Evolutionary conservation across 2,113 vertebrate genomes (phyloP).

Genomic region (Alouatta palliata): DNA sequence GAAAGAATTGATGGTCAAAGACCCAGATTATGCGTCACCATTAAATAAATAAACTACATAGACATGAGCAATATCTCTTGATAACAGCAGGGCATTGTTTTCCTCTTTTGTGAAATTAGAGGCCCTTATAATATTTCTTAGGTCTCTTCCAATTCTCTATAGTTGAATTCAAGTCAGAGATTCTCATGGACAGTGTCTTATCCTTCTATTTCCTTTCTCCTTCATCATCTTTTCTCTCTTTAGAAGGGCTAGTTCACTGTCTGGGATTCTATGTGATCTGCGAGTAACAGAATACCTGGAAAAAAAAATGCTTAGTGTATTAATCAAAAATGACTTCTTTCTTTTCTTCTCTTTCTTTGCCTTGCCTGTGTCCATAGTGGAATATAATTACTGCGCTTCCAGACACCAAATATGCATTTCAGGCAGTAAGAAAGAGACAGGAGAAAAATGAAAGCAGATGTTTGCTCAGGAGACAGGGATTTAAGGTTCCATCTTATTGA

Average conservation of each 20-base stretch:
- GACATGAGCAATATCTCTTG: background rate
- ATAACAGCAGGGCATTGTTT: background rate
- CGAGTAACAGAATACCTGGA: background rate
- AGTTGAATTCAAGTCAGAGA: background rate
- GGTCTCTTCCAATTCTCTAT: background rate
- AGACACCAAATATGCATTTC: background rate
- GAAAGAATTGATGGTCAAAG: background rate
- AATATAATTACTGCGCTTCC: background rate
- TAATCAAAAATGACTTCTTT: background rate
- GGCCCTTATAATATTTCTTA: background rate
- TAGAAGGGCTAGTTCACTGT: background rate
- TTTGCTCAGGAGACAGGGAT: background rate
- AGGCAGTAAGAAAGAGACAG: background rate
- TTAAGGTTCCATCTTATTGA: background rate
- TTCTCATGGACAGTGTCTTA: background rate
- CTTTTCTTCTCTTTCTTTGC: background rate
- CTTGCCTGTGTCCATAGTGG: background rate
- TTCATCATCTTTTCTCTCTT: background rate
- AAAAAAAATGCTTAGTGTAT: background rate
- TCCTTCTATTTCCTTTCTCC: background rate
- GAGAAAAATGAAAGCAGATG: background rate
- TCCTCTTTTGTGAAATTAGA: background rate
- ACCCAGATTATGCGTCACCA: background rate
- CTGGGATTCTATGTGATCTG: background rate
- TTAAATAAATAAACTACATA: background rate